Percentiles rank a stretch among this genome's conserved stretches.
These are phyloP conservation scores for Rhinichthys osculus DNA, from an alignment of 2,797 vertebrate species.

Conservation along the genomic window DNA sequence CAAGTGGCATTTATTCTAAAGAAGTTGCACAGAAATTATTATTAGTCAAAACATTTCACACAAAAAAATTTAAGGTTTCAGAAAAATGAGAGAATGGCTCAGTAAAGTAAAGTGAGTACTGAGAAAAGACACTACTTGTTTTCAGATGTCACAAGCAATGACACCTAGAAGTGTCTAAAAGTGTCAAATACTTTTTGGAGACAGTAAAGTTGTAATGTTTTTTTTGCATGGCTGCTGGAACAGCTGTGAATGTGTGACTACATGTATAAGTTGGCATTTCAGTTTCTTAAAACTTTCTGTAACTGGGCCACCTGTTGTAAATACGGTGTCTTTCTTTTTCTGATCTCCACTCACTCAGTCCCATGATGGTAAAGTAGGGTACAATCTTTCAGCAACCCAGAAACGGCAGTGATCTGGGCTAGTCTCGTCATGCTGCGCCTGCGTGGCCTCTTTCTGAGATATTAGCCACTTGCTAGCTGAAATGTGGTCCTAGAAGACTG, in stretches of 20 bases:
- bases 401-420: conserved; percentile 58
- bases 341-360: conserved; percentile 56
- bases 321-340: conserved; percentile 50
- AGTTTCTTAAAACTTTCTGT: conserved; percentile 22
- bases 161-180: not conserved
- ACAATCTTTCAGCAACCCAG: conserved; percentile 57
- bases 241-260: not conserved
- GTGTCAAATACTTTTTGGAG: not conserved
- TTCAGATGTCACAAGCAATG: not conserved
- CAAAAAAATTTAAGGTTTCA: too few species aligned
- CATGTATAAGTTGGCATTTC: not conserved
- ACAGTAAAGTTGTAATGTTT: not conserved
- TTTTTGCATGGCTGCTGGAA: not conserved
- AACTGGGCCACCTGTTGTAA: conserved; percentile 44
- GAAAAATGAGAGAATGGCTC: not conserved
- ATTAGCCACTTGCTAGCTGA: conserved; percentile 16
- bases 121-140: not conserved
- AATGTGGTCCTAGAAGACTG: conserved; percentile 2
- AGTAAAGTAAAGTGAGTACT: not conserved
- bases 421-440: conserved; percentile 35
- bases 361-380: conserved; percentile 59
- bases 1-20: not conserved
- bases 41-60: not conserved
- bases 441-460: conserved; percentile 45
- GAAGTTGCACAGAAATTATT: not conserved